Conservation (phyloP, 2,888 invertebrate species). For the Fragum whitleyi region DNA sequence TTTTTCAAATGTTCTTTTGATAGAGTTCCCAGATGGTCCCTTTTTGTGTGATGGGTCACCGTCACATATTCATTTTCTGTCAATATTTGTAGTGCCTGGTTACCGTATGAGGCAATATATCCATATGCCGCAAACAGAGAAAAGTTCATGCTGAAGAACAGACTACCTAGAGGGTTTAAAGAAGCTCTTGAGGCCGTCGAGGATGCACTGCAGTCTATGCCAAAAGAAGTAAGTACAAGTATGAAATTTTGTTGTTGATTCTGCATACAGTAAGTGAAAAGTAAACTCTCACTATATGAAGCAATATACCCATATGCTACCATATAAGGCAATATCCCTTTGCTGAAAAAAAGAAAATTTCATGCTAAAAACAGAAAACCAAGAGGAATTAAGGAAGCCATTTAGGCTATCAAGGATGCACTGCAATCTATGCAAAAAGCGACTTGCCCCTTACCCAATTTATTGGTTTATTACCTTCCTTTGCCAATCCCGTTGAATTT, state of each 20-base stretch:
- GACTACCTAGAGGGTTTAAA: slow-evolving; percentile 83
- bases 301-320: no score
- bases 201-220: slow-evolving; percentile 81
- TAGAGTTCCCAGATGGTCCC: no score
- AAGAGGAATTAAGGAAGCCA: slow-evolving; percentile 83
- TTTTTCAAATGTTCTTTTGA: no score
- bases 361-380: slow-evolving; percentile 79
- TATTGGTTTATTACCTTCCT: no score
- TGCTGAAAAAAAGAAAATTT: slow-evolving; percentile 91
- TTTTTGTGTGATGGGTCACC: no score
- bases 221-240: slow-evolving; percentile 69
- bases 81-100: slow-evolving; percentile 89
- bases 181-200: slow-evolving; percentile 85
- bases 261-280: no score
- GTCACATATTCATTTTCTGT: no score
- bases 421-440: slow-evolving; percentile 77
- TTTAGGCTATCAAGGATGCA: slow-evolving; percentile 84
- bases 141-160: slow-evolving; percentile 86
- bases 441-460: no score
- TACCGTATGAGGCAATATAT: slow-evolving; percentile 93
- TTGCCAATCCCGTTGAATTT: no score
- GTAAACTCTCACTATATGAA: no score
- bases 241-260: no score
- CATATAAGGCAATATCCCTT: slow-evolving; percentile 93
- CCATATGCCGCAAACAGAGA: slow-evolving; percentile 93